phyloP scores from a whole-genome alignment of 2,113 vertebrate species.

The Sterna hirundo region DNA sequence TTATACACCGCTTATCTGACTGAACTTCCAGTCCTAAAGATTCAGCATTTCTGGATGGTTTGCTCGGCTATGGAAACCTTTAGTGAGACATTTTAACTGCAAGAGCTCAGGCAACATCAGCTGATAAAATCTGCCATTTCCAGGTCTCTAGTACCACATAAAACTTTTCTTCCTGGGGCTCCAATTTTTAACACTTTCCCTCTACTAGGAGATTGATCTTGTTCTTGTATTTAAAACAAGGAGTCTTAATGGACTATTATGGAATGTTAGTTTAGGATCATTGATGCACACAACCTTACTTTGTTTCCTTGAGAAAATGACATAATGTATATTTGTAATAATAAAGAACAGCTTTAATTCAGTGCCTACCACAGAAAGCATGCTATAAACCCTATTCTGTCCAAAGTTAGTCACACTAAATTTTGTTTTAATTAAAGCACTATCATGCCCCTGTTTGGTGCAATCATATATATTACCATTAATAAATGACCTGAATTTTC shows the following conservation, averaged over 20 bases:
- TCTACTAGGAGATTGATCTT: neutral
- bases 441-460: neutral
- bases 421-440: neutral
- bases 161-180: neutral
- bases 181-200: neutral
- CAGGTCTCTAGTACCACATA: neutral
- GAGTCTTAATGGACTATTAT: neutral
- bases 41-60: slow-evolving; percentile 24
- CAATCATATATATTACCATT: neutral
- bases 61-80: slow-evolving; percentile 17
- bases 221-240: neutral
- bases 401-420: neutral
- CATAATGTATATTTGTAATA: neutral
- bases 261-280: neutral
- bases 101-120: neutral
- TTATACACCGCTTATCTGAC: slow-evolving; percentile 13
- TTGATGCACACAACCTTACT: neutral
- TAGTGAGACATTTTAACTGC: slow-evolving; percentile 16
- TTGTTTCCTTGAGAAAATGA: neutral
- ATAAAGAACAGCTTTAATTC: neutral
- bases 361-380: neutral
- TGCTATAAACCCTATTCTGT: neutral
- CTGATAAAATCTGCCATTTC: slow-evolving; percentile 33
- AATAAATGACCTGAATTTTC: neutral
- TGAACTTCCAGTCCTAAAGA: slow-evolving; percentile 24